phyloP scores from a whole-genome alignment of 2,113 vertebrate species.

The Ahaetulla prasina region DNA sequence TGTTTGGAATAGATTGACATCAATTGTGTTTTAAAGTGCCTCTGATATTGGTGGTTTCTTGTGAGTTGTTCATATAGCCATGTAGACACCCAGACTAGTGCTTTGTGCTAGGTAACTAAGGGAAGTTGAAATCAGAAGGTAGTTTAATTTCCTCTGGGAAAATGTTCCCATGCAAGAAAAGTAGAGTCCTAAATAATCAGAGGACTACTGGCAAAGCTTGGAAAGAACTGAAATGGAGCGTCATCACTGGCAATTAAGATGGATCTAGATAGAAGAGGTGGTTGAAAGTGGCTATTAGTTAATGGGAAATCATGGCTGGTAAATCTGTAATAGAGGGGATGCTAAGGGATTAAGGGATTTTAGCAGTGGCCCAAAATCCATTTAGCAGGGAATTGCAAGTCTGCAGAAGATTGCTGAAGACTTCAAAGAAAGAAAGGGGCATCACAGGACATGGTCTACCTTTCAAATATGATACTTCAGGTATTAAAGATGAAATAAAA shows the following conservation, averaged over 20 bases:
- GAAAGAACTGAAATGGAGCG: neutral
- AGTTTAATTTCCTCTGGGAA: neutral
- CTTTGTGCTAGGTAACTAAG: neutral
- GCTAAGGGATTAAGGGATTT: neutral
- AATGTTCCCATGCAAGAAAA: neutral
- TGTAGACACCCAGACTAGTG: neutral
- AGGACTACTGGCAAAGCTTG: neutral
- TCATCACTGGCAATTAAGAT: neutral
- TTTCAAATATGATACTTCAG: neutral
- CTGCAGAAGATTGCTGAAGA: neutral
- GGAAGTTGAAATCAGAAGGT: neutral
- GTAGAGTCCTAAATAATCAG: neutral
- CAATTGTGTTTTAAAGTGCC: neutral
- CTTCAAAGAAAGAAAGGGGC: neutral
- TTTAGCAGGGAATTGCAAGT: neutral
- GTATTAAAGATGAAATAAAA: neutral
- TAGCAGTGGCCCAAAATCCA: neutral
- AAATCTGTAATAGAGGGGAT: neutral
- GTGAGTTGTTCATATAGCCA: neutral
- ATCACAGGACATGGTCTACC: neutral
- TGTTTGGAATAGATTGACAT: neutral
- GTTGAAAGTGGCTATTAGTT: neutral
- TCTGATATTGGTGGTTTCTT: neutral
- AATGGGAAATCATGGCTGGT: neutral
- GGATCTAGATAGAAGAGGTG: neutral